Evolutionary conservation across 1,140 invertebrate genomes (phyloP), one percentile per base, ranked within the genome.

Genomic region (Apis laboriosa): DNA sequence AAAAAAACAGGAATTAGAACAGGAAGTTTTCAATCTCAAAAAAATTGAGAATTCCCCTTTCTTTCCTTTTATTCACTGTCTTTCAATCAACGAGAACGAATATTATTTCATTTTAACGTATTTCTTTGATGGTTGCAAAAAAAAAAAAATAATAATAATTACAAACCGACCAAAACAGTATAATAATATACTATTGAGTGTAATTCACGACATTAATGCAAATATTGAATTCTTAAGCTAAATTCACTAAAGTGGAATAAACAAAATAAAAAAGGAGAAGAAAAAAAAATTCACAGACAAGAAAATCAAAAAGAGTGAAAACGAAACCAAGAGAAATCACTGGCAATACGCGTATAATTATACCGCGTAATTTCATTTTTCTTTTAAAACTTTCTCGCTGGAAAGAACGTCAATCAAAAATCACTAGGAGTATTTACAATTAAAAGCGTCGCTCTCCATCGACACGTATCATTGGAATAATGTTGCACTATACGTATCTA

Each of bases 341-440:
- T 61, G 11, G 19, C 15, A 24, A 55, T 12, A 28, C 19, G 75
- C 61, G 13, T 15, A 15, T 5, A 53, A 24, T 51, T 34, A 0
- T 28, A 43, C 34, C 51, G 43, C 55, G 56, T 21, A 51, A 79
- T 53, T 79, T 72, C n/a, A 73, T 80, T 34, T 49, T 64, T 55
- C 12, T 61, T 64, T 34, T 19, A 34, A 67, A 28, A 17, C 11
- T 67, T 17, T 43, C 7, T n/a, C 17, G 24, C 34, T 13, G 61
- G 24, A 24, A 63, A 11, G 13, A 60, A 2, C 21, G 21, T n/a
- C 21, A 21, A 60, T 21, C 17, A 11, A 24, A 80, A 73, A 43
- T 80, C 15, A 24, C 24, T 21, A 2, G 1, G 11, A 28, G 66
- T 80, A 80, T 80, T 66, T 80, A 75, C 78, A 80, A 80, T 80